Evolutionary conservation across 1,140 invertebrate genomes (phyloP), one percentile per base, ranked within the genome.

Genomic region (Antheraea pernyi): DNA sequence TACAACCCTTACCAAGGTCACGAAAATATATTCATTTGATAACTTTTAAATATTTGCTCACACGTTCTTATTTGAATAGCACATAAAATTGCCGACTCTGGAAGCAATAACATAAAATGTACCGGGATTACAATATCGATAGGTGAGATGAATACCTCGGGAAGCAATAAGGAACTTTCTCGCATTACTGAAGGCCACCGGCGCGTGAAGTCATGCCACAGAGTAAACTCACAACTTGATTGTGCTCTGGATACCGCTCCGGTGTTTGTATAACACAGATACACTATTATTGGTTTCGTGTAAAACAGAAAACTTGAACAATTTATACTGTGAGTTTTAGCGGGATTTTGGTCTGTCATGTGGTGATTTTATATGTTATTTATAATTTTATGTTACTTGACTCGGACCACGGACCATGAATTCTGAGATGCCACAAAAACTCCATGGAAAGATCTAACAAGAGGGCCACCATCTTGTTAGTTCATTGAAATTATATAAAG

Each of bases 101-200:
- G 22, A 64, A 70, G 68, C 72, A 67, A 74, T 73, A 60, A 64
- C 58, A 65, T 71, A 58, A 71, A 69, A 71, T 48, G 66, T 36
- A 58, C 53, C 61, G 58, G 46, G 59, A 70, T 72, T 70, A 69
- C 65, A 72, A 76, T 74, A 72, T 77, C 37, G 66, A 59, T 64
- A 73, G 70, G 68, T 75, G 74, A 70, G 73, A 77, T 77, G 71
- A 72, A 75, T 72, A 73, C 67, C 69, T 53, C 48, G 71, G 73
- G 71, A 71, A 75, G 73, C 73, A 71, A 73, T 75, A 78, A 75
- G 73, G 73, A 75, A 73, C 67, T 75, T 75, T 72, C 60, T 66
- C 64, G 62, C 70, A 68, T 70, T 71, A 65, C 58, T 59, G 61
- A 19, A 37, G 62, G 70, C 60, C 18, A 53, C 62, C 70, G 69